Conservation (phyloP, 23 tunicate species). For the Trididemnum miniatum region DNA sequence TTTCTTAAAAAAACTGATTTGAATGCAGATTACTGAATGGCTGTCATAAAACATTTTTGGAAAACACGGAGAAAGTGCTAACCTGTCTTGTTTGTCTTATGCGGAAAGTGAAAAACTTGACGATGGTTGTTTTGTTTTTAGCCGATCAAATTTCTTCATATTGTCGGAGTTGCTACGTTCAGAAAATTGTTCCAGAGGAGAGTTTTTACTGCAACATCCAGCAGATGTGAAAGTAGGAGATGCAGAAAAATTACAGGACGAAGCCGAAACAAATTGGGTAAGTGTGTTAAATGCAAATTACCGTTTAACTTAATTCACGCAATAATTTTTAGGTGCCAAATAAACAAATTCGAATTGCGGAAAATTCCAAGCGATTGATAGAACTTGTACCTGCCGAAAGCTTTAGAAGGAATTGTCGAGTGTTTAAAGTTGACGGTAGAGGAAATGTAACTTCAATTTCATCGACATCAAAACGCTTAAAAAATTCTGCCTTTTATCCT, state of each 20-base stretch:
- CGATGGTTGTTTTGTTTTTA: slow-evolving; percentile 21
- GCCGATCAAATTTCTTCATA: slow-evolving; percentile 58
- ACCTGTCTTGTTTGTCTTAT: no score
- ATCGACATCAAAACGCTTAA: not conserved
- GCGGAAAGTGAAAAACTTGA: no score
- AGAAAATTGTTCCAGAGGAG: slow-evolving; percentile 30
- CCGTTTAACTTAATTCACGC: no score
- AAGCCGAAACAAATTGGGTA: slow-evolving; percentile 53
- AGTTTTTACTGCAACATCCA: slow-evolving; percentile 32
- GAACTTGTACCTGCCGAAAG: slow-evolving; percentile 2
- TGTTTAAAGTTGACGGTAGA: not conserved
- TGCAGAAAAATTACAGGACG: slow-evolving; percentile 14
- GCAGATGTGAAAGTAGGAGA: slow-evolving; percentile 39
- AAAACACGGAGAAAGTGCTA: no score
- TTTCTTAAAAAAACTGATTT: no score
- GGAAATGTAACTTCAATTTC: not conserved
- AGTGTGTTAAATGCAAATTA: no score
- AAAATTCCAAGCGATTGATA: not conserved
- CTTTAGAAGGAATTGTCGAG: not conserved
- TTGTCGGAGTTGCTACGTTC: slow-evolving; percentile 52
- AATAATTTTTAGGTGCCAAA: no score
- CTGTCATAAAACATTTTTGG: no score
- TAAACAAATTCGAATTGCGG: not conserved
- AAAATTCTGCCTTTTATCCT: not conserved
- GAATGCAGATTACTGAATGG: no score